A percentile compares a stretch with the other conserved stretches of the same genome.
phyloP scores from a whole-genome alignment of 2,113 vertebrate species.

The Anas platyrhynchos region DNA sequence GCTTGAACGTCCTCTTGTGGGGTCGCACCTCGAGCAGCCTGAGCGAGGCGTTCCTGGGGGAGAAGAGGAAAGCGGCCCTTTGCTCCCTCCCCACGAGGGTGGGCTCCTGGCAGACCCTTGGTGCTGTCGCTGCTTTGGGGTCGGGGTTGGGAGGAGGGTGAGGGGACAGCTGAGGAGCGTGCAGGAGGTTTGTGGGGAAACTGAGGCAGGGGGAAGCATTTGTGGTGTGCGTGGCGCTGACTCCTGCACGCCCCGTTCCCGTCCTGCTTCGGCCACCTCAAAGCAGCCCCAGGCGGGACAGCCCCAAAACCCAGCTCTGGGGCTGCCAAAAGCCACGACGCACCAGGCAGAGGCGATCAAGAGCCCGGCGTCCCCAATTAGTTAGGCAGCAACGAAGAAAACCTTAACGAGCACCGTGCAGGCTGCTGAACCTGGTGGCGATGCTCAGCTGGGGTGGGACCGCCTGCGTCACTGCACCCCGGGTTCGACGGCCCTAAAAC shows the following conservation, averaged over 20 bases:
- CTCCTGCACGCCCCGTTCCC: background rate
- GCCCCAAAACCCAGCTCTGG: background rate
- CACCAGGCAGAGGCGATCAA: too few species aligned
- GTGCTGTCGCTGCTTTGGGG: background rate
- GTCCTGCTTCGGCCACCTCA: rapidly evolving
- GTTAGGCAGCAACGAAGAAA: too few species aligned
- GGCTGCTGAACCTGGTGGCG: too few species aligned
- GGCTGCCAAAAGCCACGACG: background rate
- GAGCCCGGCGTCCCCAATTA: too few species aligned
- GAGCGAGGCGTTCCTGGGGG: rapidly evolving
- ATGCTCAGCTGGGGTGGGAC: too few species aligned
- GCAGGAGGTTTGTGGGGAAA: background rate
- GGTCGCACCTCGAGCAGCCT: rapidly evolving
- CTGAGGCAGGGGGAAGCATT: background rate
- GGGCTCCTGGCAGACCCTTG: background rate
- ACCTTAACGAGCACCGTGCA: too few species aligned
- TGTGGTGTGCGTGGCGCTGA: background rate
- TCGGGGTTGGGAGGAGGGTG: background rate
- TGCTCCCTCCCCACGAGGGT: background rate
- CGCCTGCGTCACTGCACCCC: too few species aligned
- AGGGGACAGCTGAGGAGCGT: background rate
- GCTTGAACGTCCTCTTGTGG: background rate
- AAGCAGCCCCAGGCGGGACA: background rate
- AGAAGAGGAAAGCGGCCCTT: background rate
- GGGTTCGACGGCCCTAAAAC: rapidly evolving